Conservation (phyloP, 2,888 invertebrate species). For the Tricholauxania praeusta region DNA sequence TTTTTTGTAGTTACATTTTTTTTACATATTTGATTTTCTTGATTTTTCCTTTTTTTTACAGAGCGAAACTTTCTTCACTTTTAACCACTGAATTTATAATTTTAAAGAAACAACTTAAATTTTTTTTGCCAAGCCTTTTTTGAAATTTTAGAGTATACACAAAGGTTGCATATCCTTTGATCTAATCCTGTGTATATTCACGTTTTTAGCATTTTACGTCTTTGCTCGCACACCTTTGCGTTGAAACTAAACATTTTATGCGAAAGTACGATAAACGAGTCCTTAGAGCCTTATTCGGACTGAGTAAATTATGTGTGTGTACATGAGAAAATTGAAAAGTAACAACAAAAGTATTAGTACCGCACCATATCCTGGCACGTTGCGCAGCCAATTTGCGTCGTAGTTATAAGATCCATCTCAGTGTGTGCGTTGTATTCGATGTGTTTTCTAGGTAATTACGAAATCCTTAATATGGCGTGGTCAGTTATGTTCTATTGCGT, state of each 20-base stretch:
- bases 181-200: background rate
- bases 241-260: conserved; percentile 31
- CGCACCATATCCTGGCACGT: background rate
- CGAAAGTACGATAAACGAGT: background rate
- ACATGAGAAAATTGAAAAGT: conserved; percentile 13
- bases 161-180: background rate
- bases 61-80: background rate
- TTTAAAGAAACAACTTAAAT: too few relatives aligned
- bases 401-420: background rate
- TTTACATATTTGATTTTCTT: background rate
- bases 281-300: background rate
- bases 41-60: background rate
- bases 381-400: background rate
- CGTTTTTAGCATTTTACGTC: conserved; percentile 17
- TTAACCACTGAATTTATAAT: too few relatives aligned
- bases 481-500: background rate
- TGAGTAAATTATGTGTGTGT: conserved; percentile 31
- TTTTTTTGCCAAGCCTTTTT: too few relatives aligned
- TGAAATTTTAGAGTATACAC: too few relatives aligned
- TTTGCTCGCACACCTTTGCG: conserved; percentile 34
- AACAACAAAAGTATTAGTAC: background rate
- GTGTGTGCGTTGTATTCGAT: background rate
- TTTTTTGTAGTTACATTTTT: background rate
- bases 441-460: background rate
- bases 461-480: background rate